phyloP scores from a whole-genome alignment of 92 coral and sea anemone species.

The Galaxea fascicularis region DNA sequence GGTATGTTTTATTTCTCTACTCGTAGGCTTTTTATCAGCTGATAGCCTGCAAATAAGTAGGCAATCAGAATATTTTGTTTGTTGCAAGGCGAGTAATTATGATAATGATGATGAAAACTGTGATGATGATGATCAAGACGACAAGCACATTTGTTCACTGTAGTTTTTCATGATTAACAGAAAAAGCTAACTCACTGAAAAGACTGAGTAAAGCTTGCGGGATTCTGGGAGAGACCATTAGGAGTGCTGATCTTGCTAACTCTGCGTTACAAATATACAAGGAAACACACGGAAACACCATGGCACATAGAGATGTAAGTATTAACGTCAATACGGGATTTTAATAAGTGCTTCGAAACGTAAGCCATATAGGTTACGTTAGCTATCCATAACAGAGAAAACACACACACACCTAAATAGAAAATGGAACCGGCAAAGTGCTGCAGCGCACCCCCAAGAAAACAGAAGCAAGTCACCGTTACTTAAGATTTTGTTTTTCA shows the following conservation, averaged over 20 bases:
- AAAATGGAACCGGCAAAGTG: too few species aligned
- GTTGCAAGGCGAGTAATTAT: too few species aligned
- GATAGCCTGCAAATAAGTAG: too few species aligned
- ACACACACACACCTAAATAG: too few species aligned
- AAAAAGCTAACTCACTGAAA: conserved; percentile 23
- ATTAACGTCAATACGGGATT: too few species aligned
- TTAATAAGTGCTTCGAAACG: too few species aligned
- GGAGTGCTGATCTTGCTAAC: conserved; percentile 33
- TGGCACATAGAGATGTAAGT: conserved; percentile 36
- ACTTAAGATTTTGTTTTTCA: too few species aligned
- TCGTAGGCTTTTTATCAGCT: too few species aligned
- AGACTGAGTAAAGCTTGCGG: conserved; percentile 38
- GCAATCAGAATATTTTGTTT: too few species aligned
- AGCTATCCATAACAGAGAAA: background rate
- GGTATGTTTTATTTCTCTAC: too few species aligned
- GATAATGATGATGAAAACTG: background rate
- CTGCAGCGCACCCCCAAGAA: too few species aligned
- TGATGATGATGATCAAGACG: background rate
- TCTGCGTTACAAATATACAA: conserved; percentile 22
- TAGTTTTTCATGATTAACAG: background rate
- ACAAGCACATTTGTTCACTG: background rate
- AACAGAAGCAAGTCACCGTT: too few species aligned
- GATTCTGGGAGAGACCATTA: conserved; percentile 29
- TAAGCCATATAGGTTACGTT: background rate
- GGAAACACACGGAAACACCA: conserved; percentile 8